These are phyloP conservation scores for Sebastes oblongus DNA, from an alignment of 2,797 vertebrate species.

Conservation along the genomic window DNA sequence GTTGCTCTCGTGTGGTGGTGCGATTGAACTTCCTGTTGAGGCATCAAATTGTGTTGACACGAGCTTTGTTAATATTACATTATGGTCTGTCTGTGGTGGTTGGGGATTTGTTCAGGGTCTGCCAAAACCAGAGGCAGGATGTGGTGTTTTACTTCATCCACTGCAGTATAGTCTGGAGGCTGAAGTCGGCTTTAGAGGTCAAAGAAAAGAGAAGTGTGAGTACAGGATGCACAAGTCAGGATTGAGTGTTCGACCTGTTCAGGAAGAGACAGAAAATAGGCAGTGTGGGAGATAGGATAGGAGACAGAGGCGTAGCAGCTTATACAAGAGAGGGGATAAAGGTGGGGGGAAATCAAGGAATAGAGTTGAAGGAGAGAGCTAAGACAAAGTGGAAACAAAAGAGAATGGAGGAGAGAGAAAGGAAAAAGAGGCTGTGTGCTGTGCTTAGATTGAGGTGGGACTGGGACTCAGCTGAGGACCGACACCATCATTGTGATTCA, in stretches of 20 bases:
- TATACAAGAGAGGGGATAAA: constrained; percentile 18
- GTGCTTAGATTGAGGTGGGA: not conserved
- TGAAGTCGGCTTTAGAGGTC: constrained; percentile 31
- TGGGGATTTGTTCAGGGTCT: constrained; percentile 16
- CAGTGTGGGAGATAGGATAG: constrained; percentile 3
- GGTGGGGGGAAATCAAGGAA: not conserved
- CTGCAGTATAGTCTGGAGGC: constrained; percentile 20
- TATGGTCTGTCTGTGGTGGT: not conserved
- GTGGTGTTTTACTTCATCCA: constrained; percentile 19
- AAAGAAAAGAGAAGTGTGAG: constrained; percentile 32
- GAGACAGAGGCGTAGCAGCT: constrained; percentile 7
- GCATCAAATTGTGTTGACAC: constrained; percentile 44
- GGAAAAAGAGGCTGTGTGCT: not conserved
- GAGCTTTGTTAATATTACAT: constrained; percentile 46
- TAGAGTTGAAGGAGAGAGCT: constrained; percentile 32
- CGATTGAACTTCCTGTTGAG: constrained; percentile 43
- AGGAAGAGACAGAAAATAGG: constrained; percentile 36
- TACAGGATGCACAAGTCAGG: constrained; percentile 33
- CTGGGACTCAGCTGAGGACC: not conserved
- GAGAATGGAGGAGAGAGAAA: constrained; percentile 7
- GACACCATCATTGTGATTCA: not conserved
- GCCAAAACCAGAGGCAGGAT: constrained; percentile 27
- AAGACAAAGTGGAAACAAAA: constrained; percentile 52
- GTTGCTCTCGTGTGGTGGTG: constrained; percentile 38
- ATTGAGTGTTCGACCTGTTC: constrained; percentile 31